Evolutionary conservation across 2,113 vertebrate genomes (phyloP), one percentile per base, ranked within the genome.

Genomic region (Scatophagus argus): DNA sequence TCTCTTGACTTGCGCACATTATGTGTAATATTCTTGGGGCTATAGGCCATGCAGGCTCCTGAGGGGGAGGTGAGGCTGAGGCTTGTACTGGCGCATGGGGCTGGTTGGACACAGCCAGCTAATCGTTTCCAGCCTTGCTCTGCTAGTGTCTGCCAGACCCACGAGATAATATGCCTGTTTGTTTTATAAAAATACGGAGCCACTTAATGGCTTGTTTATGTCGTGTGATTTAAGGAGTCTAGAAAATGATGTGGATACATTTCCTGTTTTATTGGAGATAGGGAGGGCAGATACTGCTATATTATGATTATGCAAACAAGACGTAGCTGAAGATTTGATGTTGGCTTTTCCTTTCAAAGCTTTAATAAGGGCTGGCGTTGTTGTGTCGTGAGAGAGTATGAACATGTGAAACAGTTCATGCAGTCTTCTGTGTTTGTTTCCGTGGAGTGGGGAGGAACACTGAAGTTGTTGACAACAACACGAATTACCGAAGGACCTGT

Each of bases 391-490:
- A 77, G n/a, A 59, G 6, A 38, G 8, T 27, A 25, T 25, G 6
- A 36, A 39, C 16, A 29, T 36, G 1, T 52, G 69, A 44, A 31
- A 34, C 36, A 14, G 54, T 27, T 56, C 7, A 17, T 43, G 27
- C 3, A 29, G 14, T 52, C 31, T 29, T 10, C 10, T 72, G 0
- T 68, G 34, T 52, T 6, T 72, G 55, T 78, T 59, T 68, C 10
- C 71, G 17, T 51, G 32, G 17, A 36, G 31, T 29, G 27, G 62
- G 74, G 54, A 31, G 27, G 7, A 63, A 68, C 43, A 13, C 43
- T 59, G 44, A 74, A 71, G 67, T 85, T 92, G 85, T 90, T 89
- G 86, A 88, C 86, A 77, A 64, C 79, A 85, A 85, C 85, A 87
- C 17, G 41, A 81, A 88, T 74, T 60, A 68, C 66, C 86, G 81